A percentile compares a stretch with the other conserved stretches of the same genome.
Evolutionary conservation across 1,140 invertebrate species (phyloP).

Genomic region (Heliconius melpomene): DNA sequence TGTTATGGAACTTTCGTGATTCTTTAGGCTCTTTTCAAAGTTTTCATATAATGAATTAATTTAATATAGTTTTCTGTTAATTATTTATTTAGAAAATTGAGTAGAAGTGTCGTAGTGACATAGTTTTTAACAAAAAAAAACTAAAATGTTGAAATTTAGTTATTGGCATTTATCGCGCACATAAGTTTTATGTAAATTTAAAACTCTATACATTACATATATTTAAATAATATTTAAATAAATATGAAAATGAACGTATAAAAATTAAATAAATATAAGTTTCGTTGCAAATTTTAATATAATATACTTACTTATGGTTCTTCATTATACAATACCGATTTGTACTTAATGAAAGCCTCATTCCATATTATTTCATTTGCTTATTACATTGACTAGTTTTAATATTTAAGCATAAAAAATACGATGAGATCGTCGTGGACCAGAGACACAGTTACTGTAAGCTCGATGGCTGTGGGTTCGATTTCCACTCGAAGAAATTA

Average conservation of each 20-base stretch:
- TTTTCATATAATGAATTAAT: neutral
- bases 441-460: too few relatives aligned
- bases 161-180: neutral
- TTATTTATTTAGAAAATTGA: too few relatives aligned
- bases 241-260: neutral
- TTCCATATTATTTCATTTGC: neutral
- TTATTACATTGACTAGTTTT: neutral
- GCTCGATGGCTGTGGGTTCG: too few relatives aligned
- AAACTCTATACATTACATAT: too few relatives aligned
- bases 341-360: neutral
- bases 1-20: neutral
- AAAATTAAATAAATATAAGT: neutral
- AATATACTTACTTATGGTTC: neutral
- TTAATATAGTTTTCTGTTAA: too few relatives aligned
- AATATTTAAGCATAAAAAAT: neutral
- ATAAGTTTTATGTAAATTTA: too few relatives aligned
- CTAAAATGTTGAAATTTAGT: too few relatives aligned
- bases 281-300: neutral
- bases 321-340: neutral
- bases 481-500: too few relatives aligned
- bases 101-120: too few relatives aligned
- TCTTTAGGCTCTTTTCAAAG: neutral
- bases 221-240: too few relatives aligned
- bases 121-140: too few relatives aligned
- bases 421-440: too few relatives aligned